These are phyloP conservation scores for Craseonycteris thonglongyai DNA, from an alignment of 2,113 vertebrate species.

Conservation along the genomic window DNA sequence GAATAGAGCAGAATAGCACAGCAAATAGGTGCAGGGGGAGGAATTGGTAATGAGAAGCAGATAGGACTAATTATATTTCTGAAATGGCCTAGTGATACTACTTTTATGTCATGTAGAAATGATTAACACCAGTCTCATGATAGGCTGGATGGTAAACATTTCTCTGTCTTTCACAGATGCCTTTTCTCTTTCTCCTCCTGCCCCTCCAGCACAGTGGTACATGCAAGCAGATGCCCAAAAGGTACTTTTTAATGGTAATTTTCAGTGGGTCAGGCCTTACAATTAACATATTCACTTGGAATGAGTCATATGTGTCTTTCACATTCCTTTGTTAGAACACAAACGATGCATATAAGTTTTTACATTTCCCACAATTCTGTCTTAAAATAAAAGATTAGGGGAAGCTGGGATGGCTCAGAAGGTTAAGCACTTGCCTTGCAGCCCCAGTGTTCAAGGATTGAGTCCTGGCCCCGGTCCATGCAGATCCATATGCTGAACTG, in stretches of 20 bases:
- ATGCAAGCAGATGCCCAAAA: neutral
- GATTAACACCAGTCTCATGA: neutral
- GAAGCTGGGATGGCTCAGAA: too few species aligned
- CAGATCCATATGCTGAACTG: too few species aligned
- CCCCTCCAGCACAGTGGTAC: neutral
- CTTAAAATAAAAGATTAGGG: too few species aligned
- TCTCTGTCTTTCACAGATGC: neutral
- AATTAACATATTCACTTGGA: too few species aligned
- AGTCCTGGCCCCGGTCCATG: too few species aligned
- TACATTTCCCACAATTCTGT: too few species aligned
- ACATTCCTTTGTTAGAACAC: too few species aligned
- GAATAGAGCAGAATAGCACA: slow-evolving; percentile 16
- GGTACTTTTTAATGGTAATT: neutral
- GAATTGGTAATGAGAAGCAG: neutral
- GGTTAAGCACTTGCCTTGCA: too few species aligned
- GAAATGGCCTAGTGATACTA: neutral
- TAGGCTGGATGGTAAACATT: neutral
- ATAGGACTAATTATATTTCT: slow-evolving; percentile 17
- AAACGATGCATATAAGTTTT: too few species aligned
- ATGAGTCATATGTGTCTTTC: too few species aligned
- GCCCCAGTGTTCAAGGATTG: too few species aligned
- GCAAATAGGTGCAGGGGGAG: neutral
- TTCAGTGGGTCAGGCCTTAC: neutral
- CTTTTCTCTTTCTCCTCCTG: neutral
- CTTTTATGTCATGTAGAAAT: neutral